phyloP scores from a whole-genome alignment of 1,140 invertebrate species.

The Bathynomus jamesi region DNA sequence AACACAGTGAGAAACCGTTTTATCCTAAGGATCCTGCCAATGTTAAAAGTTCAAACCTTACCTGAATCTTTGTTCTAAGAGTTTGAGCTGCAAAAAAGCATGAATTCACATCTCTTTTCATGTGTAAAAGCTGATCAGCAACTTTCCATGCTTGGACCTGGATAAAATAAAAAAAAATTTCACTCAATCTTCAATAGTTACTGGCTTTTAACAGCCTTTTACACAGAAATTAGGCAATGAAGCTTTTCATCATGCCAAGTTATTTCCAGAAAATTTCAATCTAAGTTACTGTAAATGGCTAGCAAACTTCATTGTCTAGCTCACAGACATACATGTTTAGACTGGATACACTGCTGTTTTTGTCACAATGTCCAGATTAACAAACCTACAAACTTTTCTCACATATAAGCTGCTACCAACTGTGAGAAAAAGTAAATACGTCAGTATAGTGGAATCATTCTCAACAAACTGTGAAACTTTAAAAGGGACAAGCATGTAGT shows the following conservation, averaged over 20 bases:
- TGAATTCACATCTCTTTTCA: constrained; percentile 76
- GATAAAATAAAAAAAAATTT: constrained; percentile 41
- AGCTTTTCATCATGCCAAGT: background rate
- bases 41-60: too few species aligned
- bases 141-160: constrained; percentile 90
- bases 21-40: too few species aligned
- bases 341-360: background rate
- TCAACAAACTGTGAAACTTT: too few species aligned
- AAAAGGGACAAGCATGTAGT: too few species aligned
- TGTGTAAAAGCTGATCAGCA: constrained; percentile 81
- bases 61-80: constrained; percentile 79
- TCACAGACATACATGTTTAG: background rate
- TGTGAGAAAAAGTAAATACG: too few species aligned
- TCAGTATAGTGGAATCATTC: too few species aligned
- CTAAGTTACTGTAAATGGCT: background rate
- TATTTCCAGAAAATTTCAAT: background rate
- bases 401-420: too few species aligned
- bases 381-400: too few species aligned
- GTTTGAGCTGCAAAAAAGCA: constrained; percentile 98
- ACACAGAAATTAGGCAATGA: background rate
- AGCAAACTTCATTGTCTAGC: background rate
- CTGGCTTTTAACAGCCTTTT: too few species aligned
- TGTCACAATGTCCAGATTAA: too few species aligned
- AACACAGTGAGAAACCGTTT: too few species aligned
- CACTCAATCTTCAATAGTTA: too few species aligned